Conservation (phyloP, 1,140 invertebrate species). For the Ptiloglossa arizonensis region DNA sequence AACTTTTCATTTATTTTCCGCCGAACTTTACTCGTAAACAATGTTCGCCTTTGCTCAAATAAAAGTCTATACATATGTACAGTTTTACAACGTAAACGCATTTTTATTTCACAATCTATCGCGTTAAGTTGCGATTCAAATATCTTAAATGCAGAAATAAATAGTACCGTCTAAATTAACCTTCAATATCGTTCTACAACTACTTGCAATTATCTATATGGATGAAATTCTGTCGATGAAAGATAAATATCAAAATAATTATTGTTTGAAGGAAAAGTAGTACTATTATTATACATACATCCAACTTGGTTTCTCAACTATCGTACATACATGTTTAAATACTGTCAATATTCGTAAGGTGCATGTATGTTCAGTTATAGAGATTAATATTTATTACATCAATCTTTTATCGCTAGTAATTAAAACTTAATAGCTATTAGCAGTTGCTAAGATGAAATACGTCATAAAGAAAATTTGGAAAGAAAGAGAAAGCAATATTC, state of each 20-base stretch:
- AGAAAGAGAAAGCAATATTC: conserved; percentile 14
- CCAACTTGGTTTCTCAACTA: neutral
- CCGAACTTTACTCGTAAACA: neutral
- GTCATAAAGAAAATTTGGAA: conserved; percentile 5
- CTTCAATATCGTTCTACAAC: no score
- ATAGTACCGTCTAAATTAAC: neutral
- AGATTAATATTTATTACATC: neutral
- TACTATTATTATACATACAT: no score
- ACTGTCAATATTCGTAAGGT: neutral
- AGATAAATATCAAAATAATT: neutral
- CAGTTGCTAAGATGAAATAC: neutral
- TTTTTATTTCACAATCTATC: neutral
- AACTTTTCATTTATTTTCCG: neutral
- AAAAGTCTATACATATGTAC: conserved; percentile 11
- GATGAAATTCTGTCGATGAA: neutral
- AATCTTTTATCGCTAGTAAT: neutral
- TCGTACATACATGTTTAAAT: neutral
- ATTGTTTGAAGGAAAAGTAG: neutral
- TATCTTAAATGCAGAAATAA: neutral
- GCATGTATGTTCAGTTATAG: no score
- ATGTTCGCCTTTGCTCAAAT: conserved; percentile 6
- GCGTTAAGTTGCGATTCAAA: neutral
- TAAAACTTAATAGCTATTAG: neutral
- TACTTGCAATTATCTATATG: no score
- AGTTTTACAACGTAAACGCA: neutral